These are phyloP conservation scores for Drosophila nebulosa DNA, from an alignment of 1,140 invertebrate species.

Conservation along the genomic window DNA sequence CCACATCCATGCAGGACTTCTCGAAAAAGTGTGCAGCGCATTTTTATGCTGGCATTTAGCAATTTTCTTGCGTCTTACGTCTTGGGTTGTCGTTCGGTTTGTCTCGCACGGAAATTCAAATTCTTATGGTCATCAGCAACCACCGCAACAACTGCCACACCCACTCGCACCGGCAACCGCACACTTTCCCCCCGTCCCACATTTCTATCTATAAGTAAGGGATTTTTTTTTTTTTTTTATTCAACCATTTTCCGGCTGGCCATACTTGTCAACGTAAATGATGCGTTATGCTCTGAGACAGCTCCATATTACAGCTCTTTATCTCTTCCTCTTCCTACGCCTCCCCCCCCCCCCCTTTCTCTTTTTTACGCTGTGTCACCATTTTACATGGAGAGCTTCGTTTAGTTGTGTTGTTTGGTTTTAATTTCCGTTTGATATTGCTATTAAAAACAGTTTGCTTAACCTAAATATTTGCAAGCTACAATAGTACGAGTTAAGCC, in stretches of 20 bases:
- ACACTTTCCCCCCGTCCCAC: too few species aligned
- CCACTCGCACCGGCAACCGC: neutral
- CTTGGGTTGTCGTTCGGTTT: conserved; percentile 4
- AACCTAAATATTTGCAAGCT: too few species aligned
- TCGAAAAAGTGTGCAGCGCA: conserved; percentile 4
- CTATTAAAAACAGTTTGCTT: neutral
- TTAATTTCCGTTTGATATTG: conserved; percentile 32
- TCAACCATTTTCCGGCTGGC: conserved; percentile 5
- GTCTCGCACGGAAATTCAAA: conserved; percentile 4
- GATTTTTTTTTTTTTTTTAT: too few species aligned
- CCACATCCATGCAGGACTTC: neutral
- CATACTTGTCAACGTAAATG: conserved; percentile 7
- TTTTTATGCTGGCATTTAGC: conserved; percentile 14
- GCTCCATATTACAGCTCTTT: neutral
- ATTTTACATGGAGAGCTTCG: neutral
- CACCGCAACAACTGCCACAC: neutral
- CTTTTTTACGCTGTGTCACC: neutral
- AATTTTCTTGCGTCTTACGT: conserved; percentile 4
- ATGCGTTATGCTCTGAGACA: conserved; percentile 3
- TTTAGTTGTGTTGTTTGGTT: conserved; percentile 42
- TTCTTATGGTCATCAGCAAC: conserved; percentile 6
- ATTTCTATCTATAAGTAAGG: neutral
- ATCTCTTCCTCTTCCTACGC: conserved; percentile 22
- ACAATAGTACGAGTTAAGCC: neutral
- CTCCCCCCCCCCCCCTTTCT: neutral